phyloP scores from a whole-genome alignment of 2,888 invertebrate genomes.

The Dugesia japonica region DNA sequence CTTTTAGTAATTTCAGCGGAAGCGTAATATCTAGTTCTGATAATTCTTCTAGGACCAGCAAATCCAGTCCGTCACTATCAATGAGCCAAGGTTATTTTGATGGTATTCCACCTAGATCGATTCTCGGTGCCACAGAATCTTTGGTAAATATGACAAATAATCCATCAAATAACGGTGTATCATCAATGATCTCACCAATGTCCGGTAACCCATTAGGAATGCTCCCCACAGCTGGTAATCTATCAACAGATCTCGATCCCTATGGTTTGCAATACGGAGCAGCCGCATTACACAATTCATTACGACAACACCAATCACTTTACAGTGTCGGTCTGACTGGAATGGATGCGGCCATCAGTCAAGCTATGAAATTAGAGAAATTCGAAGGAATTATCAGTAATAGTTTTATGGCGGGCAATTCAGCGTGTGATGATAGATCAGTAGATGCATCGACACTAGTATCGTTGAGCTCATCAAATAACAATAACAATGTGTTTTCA shows the following conservation, averaged over 20 bases:
- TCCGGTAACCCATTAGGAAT: neutral
- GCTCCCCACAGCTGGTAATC: neutral
- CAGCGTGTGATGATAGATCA: neutral
- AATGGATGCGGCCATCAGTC: neutral
- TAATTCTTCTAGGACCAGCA: constrained; percentile 20
- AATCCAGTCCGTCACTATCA: constrained; percentile 4
- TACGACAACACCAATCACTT: neutral
- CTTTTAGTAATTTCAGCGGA: constrained; percentile 20
- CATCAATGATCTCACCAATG: constrained; percentile 1
- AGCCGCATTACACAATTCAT: constrained; percentile 4
- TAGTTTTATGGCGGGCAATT: neutral
- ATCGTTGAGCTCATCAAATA: neutral
- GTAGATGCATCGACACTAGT: neutral
- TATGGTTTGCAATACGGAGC: neutral
- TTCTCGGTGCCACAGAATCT: neutral
- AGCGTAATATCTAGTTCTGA: constrained; percentile 20
- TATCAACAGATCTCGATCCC: neutral
- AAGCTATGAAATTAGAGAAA: constrained; percentile 13
- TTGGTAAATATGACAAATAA: neutral
- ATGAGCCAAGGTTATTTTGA: neutral
- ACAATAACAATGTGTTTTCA: neutral
- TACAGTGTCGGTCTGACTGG: neutral
- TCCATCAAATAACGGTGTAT: neutral
- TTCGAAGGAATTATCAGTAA: constrained; percentile 10
- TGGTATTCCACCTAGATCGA: neutral